Base-by-base conservation (phyloP, 2,797 vertebrate genomes). In the Avahi laniger region DNA sequence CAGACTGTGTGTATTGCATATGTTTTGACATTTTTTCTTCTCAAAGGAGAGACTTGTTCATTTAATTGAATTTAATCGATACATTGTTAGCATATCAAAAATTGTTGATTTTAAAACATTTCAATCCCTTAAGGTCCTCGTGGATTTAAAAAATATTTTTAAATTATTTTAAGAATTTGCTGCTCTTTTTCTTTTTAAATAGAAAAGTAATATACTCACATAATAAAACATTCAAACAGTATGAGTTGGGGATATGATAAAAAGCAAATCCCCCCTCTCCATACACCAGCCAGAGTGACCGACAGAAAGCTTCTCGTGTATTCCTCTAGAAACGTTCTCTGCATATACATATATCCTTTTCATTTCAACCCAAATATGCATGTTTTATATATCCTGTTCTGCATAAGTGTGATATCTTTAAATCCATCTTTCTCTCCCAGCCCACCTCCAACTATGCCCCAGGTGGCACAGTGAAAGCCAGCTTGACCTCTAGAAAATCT, bases 161-260 rank as follows among this genome's bases (percentile, higher is more conserved):
- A 33, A 43, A 41, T 67, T 33, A 78, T 69, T 85, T 93, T 48
- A 89, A 79, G 26, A 78, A 94, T 63, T 89, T 95, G n/a, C 50
- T 81, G 30, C 46, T 85, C 6, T 92, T 63, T 69, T 81, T n/a
- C 10, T 88, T 91, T 85, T 28, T 12, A 76, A 76, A 28, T 22
- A 65, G 14, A 84, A 84, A 95, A 75, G 20, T 28, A 57, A 57
- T 69, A 35, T 11, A 4, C 28, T 65, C 7, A 15, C 4, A 50
- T 63, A 50, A 41, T 73, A 90, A 17, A 69, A 72, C 35, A 67
- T 38, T 22, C 24, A 43, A 91, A n/a, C 24, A 35, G 2, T 33
- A 5, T 50, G 52, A 59, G 17, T 95, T 95, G 28, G 26, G 24
- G 54, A 91, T 52, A 28, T 1, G 11, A 61, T 50, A 61, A 57